These are phyloP conservation scores for Chalcis sispes DNA, from an alignment of 2,888 invertebrate genomes.

Conservation along the genomic window DNA sequence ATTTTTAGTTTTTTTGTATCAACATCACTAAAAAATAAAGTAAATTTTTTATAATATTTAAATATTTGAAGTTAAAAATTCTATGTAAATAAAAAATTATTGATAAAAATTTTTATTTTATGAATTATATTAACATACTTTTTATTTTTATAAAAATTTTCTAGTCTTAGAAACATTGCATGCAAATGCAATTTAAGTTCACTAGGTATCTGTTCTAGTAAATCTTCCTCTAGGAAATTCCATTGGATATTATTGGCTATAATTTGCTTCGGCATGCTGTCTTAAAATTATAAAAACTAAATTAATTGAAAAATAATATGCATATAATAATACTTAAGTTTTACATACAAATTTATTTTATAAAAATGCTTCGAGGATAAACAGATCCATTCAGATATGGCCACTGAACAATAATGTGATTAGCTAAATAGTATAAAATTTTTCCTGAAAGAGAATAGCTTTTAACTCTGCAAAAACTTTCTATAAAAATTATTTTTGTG, in stretches of 20 bases:
- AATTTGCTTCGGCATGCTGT: conserved; percentile 10
- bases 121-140: conserved; percentile 16
- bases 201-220: conserved; percentile 61
- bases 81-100: not conserved
- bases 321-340: conserved; percentile 35
- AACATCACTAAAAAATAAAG: conserved; percentile 20
- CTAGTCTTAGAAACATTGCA: conserved; percentile 21
- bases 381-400: conserved; percentile 79
- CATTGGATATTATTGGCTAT: conserved; percentile 62
- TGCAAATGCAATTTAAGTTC: conserved; percentile 67
- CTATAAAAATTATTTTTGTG: conserved; percentile 91
- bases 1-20: conserved; percentile 38
- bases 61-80: not conserved
- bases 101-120: not conserved
- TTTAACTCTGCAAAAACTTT: conserved; percentile 95
- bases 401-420: conserved; percentile 96
- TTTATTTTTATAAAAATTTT: conserved; percentile 30
- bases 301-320: conserved; percentile 38
- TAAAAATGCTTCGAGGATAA: conserved; percentile 62
- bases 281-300: not conserved
- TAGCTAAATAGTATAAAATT: conserved; percentile 89
- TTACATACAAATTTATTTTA: conserved; percentile 56
- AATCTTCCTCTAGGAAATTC: conserved; percentile 63
- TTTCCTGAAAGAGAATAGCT: conserved; percentile 92
- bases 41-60: not conserved